Conservation (phyloP, 2,888 invertebrate species). For the Lycia hirtaria region DNA sequence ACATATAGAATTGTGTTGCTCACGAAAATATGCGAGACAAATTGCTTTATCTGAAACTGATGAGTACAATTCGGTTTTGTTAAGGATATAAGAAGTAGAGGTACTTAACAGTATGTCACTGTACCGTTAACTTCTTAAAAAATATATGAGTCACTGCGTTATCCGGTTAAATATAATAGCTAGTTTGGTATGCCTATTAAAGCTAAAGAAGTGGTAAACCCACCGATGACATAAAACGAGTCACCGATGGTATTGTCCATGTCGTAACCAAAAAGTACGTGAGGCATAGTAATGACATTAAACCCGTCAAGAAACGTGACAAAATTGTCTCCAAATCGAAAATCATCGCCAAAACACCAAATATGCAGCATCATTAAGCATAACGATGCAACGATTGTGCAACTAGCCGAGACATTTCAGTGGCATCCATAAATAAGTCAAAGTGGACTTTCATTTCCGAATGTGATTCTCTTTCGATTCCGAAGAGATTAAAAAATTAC, state of each 20-base stretch:
- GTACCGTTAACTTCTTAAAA: constrained; percentile 6
- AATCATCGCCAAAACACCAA: constrained; percentile 17
- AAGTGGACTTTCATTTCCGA: constrained; percentile 40
- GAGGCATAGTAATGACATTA: constrained; percentile 1
- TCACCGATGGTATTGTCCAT: constrained; percentile 1
- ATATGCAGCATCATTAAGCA: constrained; percentile 28
- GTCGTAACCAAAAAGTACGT: not conserved
- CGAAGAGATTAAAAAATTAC: constrained; percentile 15
- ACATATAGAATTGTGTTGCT: constrained; percentile 11
- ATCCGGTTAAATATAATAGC: constrained; percentile 4
- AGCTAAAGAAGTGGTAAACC: constrained; percentile 2
- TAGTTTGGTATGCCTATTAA: constrained; percentile 1
- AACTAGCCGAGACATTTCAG: constrained; percentile 29
- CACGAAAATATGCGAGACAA: constrained; percentile 21
- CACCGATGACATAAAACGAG: constrained; percentile 1
- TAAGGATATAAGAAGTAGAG: not conserved
- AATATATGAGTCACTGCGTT: not conserved
- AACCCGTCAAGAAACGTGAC: constrained; percentile 6
- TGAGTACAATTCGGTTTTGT: not conserved
- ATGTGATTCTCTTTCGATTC: constrained; percentile 22
- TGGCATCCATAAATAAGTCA: constrained; percentile 25
- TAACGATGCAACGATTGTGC: constrained; percentile 32
- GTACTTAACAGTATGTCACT: not conserved
- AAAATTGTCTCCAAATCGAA: not conserved
- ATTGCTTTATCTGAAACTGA: constrained; percentile 4